A percentile compares a stretch with the other conserved stretches of the same genome.
These are phyloP conservation scores for Theodoxus fluviatilis DNA, from an alignment of 2,888 invertebrate species.

Conservation along the genomic window DNA sequence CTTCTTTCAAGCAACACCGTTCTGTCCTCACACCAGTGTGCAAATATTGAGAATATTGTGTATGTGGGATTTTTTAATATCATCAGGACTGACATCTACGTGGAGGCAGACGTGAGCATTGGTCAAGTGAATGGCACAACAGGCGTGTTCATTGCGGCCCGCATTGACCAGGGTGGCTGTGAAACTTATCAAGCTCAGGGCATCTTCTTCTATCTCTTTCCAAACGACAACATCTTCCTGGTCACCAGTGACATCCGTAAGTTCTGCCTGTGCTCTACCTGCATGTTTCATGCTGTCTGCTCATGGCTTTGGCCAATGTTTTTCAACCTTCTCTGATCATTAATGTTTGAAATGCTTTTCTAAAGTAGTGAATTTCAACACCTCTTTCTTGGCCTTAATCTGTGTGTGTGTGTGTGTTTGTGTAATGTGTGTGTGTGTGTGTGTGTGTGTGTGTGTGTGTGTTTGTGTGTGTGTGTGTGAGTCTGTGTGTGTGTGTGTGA, in stretches of 20 bases:
- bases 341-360: not conserved
- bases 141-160: conserved; percentile 40
- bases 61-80: too few species aligned
- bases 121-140: conserved; percentile 35
- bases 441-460: too few species aligned
- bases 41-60: too few species aligned
- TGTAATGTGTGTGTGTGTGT: too few species aligned
- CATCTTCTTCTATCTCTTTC: conserved; percentile 41
- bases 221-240: conserved; percentile 18
- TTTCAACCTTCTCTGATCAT: too few species aligned
- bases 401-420: too few species aligned
- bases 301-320: not conserved
- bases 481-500: too few species aligned
- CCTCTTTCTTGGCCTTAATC: too few species aligned
- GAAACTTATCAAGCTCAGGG: conserved; percentile 37
- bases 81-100: conserved; percentile 39
- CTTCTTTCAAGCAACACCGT: too few species aligned
- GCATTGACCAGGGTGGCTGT: conserved; percentile 43
- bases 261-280: too few species aligned
- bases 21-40: too few species aligned
- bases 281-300: not conserved
- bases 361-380: not conserved
- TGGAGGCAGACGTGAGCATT: conserved; percentile 34
- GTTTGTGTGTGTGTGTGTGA: too few species aligned
- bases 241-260: conserved; percentile 36